phyloP scores from a whole-genome alignment of 2,797 vertebrate species.

The Enteromius afrohamiltoni region DNA sequence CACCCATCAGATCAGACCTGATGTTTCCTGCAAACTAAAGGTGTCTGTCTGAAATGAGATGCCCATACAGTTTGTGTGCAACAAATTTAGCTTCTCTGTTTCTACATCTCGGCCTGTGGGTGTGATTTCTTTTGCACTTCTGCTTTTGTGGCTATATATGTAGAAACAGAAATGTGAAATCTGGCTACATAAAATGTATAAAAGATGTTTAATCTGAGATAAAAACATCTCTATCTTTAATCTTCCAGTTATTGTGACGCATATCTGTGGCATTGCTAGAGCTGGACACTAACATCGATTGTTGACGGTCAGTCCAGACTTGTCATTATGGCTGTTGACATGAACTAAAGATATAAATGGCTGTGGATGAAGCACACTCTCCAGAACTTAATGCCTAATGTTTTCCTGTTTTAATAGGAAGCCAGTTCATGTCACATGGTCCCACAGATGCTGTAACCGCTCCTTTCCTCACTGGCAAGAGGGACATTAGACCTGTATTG shows the following conservation, averaged over 20 bases:
- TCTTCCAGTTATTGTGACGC: neutral
- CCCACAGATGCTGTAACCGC: neutral
- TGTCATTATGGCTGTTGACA: no score
- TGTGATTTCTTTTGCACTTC: neutral
- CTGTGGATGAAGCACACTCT: neutral
- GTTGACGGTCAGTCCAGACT: neutral
- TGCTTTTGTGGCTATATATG: neutral
- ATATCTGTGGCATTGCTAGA: neutral
- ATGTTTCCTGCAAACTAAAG: neutral
- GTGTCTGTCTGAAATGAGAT: neutral
- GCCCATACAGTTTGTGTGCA: neutral
- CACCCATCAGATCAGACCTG: constrained; percentile 7
- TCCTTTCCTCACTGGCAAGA: constrained; percentile 4
- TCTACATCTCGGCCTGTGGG: neutral
- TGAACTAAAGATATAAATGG: constrained; percentile 14
- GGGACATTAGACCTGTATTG: neutral
- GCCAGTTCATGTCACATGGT: neutral
- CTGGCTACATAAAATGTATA: neutral
- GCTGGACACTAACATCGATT: no score
- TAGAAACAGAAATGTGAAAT: no score
- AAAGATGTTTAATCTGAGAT: no score
- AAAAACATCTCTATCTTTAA: neutral
- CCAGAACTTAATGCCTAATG: neutral
- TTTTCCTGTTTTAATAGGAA: constrained; percentile 13
- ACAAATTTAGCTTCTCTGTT: neutral